Conservation (phyloP, 2,888 invertebrate genomes). For the Spodoptera littoralis region DNA sequence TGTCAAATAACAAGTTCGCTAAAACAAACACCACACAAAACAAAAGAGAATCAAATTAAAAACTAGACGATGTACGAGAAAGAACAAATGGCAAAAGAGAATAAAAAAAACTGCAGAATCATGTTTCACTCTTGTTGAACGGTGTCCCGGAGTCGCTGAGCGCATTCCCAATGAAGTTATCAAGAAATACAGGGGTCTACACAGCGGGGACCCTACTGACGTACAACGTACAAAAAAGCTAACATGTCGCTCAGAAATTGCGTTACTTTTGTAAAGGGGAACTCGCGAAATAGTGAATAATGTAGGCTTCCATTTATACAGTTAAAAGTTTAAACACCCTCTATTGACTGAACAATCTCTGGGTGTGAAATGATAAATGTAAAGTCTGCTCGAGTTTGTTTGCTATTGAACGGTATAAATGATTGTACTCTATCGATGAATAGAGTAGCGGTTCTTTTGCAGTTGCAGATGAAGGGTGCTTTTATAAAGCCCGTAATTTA, state of each 20-base stretch:
- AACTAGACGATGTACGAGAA: slow-evolving; percentile 25
- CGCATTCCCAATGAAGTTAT: slow-evolving; percentile 85
- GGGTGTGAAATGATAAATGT: slow-evolving; percentile 79
- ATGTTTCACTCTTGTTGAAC: slow-evolving; percentile 66
- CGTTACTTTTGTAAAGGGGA: slow-evolving; percentile 73
- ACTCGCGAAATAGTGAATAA: slow-evolving; percentile 81
- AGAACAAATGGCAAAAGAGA: slow-evolving; percentile 39
- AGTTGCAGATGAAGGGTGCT: slow-evolving; percentile 5
- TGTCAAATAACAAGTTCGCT: slow-evolving; percentile 53
- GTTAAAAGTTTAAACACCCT: slow-evolving; percentile 85
- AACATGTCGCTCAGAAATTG: slow-evolving; percentile 73
- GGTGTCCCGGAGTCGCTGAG: slow-evolving; percentile 63
- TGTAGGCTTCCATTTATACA: slow-evolving; percentile 79
- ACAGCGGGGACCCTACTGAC: slow-evolving; percentile 70
- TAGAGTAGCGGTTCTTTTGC: slow-evolving; percentile 27
- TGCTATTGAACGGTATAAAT: slow-evolving; percentile 53
- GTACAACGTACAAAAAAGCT: slow-evolving; percentile 72
- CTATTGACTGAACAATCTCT: slow-evolving; percentile 80
- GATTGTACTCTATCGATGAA: slow-evolving; percentile 38
- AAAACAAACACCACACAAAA: slow-evolving; percentile 38
- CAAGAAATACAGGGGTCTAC: slow-evolving; percentile 75
- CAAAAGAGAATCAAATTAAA: slow-evolving; percentile 23
- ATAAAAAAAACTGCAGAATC: slow-evolving; percentile 55
- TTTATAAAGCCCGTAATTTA: neutral
- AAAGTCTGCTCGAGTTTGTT: slow-evolving; percentile 60